Evolutionary conservation across 2,888 invertebrate species (phyloP), one percentile per base, ranked within the genome.

Genomic region (Epinotia nisella): DNA sequence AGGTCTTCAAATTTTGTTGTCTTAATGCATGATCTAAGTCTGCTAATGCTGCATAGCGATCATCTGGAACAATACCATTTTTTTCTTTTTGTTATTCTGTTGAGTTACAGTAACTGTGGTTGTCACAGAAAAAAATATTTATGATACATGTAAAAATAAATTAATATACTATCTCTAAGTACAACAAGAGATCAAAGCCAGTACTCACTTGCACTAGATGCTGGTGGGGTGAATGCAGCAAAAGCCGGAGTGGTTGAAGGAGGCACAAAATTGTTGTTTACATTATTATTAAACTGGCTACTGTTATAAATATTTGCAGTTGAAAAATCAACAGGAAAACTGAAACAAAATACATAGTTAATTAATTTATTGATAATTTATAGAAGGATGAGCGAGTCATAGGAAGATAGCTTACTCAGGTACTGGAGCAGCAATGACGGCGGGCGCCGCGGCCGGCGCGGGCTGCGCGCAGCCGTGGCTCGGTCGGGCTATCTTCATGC

Each of bases 21-120:
- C 96, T 95, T 81, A 96, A 89, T 82, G 96, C 96, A 85, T 95
- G 94, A 87, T 99, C 98, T 83, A 99, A 95, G 92, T 98, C 98
- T 90, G 98, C 98, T 75, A 99, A 95, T 66, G 99, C 98, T 78
- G 99, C 98, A 92, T 99, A 99, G 79, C 98, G 96, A 92, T 99
- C 99, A 94, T 97, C 97, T 84, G 95, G 70, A 71, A 81, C 65
- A 55, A 45, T 49, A 51, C 41, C 49, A 58, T 35, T n/a, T 7
- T 7, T 35, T 24, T n/a, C n/a, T 0, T 49, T 15, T n/a, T 49
- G n/a, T 49, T 49, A n/a, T 49, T n/a, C 49, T 49, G n/a, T 49
- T n/a, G n/a, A n/a, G n/a, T n/a, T n/a, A 7, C 1, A 45, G 15
- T 15, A 13, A 45, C 1, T 13, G 45, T 13, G 45, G 15, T 45